phyloP scores from a whole-genome alignment of 2,888 invertebrate species.

The Phyto melanocephala region DNA sequence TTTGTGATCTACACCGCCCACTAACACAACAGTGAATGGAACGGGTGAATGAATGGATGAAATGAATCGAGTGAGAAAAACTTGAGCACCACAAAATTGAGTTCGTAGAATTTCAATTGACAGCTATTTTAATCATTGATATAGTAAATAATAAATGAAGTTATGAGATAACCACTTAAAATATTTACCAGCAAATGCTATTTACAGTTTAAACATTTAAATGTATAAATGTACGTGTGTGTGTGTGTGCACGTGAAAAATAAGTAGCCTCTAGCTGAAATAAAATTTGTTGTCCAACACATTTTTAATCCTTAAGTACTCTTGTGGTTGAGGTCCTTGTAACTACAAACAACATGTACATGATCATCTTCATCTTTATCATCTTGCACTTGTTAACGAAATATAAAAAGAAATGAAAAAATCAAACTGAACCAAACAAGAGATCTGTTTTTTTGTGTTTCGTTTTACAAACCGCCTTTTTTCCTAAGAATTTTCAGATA shows the following conservation, averaged over 20 bases:
- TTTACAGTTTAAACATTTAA: too few species aligned
- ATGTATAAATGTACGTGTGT: too few species aligned
- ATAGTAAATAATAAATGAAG: conserved; percentile 49
- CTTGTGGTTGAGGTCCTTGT: conserved; percentile 59
- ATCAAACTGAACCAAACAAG: conserved; percentile 43
- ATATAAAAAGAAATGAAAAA: too few species aligned
- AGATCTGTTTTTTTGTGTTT: conserved; percentile 69
- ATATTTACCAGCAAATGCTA: background rate
- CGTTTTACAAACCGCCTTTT: conserved; percentile 71
- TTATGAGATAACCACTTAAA: conserved; percentile 48
- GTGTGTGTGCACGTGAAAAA: background rate
- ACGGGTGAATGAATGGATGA: background rate
- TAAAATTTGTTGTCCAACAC: conserved; percentile 64
- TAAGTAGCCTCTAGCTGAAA: conserved; percentile 60
- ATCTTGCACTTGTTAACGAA: background rate
- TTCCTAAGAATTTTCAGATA: conserved; percentile 70
- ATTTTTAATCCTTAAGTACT: conserved; percentile 49
- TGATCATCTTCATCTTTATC: background rate
- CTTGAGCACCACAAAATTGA: conserved; percentile 19
- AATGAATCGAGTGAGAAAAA: conserved; percentile 4
- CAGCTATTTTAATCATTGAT: conserved; percentile 65
- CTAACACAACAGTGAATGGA: background rate
- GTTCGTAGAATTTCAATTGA: conserved; percentile 64
- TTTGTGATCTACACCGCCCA: conserved; percentile 53
- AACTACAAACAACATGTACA: conserved; percentile 1